Evolutionary conservation across 2,113 vertebrate genomes (phyloP), one percentile per base, ranked within the genome.

Genomic region (Vicugna pacos): DNA sequence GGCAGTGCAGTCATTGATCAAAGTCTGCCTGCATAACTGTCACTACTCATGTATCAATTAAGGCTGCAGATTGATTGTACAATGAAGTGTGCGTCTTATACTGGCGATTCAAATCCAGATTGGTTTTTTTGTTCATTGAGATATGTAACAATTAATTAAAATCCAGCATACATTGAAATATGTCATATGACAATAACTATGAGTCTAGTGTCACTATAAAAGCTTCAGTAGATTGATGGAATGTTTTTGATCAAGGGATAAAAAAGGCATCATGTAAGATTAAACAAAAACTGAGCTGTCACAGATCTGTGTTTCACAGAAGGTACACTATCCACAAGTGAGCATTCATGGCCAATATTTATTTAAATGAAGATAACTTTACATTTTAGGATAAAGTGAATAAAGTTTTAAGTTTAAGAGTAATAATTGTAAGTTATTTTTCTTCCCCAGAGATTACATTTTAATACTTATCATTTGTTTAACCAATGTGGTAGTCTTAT

Each of bases 91-190:
- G 2, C 3, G 64, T 89, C 22, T 84, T 7, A 56, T n/a, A 64
- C 30, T 24, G 38, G 28, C 83, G 15, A 85, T 69, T 67, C 15
- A 89, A 94, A 69, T 85, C 11, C 16, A 90, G 58, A 80, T 15
- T 52, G 32, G 13, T 67, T 79, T 87, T 89, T 89, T 82, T 77
- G 12, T 85, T 91, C 77, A 94, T 3, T 60, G 8, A 20, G 2
- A 82, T 70, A 86, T 87, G 0, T 82, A 38, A 72, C 64, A 72
- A 70, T 80, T 67, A 58, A 73, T 95, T 58, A 94, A 96, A 84
- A 93, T 58, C 70, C 15, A 92, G 19, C 15, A 91, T 32, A 46
- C 11, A 81, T 58, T 77, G 2, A 62, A 84, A 85, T 84, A 38
- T 62, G 38, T 50, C 62, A 62, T 32, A 70, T 46, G 24, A 72